phyloP scores from a whole-genome alignment of 1,140 invertebrate species.

The Bombus haemorrhoidalis region DNA sequence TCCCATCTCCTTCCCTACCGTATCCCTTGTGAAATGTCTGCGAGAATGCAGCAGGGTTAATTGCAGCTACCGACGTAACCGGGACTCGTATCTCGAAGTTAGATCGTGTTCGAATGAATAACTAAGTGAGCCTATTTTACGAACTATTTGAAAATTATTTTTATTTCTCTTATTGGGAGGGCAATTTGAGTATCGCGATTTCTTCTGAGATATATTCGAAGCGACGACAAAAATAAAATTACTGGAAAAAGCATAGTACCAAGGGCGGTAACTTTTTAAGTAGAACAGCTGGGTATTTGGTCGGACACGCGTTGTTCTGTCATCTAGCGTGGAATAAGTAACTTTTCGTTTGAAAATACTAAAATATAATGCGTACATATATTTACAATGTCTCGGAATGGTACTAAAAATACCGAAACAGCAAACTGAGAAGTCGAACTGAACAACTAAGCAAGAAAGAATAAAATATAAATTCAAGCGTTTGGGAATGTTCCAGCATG shows the following conservation, averaged over 20 bases:
- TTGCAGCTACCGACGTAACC: constrained; percentile 48
- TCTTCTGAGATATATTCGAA: neutral
- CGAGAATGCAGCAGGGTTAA: constrained; percentile 49
- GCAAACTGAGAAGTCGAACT: neutral
- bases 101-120: constrained; percentile 5
- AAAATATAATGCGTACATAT: too few relatives aligned
- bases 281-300: neutral
- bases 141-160: neutral
- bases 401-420: neutral
- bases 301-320: neutral
- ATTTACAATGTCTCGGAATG: neutral
- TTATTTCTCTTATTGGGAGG: neutral
- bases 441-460: too few relatives aligned
- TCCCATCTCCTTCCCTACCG: neutral
- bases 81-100: constrained; percentile 29
- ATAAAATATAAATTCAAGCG: neutral
- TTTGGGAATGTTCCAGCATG: neutral
- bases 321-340: too few relatives aligned
- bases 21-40: constrained; percentile 33
- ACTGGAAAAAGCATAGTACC: too few relatives aligned
- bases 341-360: neutral
- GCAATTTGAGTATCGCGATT: neutral
- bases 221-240: neutral
- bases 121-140: neutral
- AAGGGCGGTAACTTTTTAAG: neutral